phyloP scores from a whole-genome alignment of 2,113 vertebrate genomes.

The Mugil cephalus region DNA sequence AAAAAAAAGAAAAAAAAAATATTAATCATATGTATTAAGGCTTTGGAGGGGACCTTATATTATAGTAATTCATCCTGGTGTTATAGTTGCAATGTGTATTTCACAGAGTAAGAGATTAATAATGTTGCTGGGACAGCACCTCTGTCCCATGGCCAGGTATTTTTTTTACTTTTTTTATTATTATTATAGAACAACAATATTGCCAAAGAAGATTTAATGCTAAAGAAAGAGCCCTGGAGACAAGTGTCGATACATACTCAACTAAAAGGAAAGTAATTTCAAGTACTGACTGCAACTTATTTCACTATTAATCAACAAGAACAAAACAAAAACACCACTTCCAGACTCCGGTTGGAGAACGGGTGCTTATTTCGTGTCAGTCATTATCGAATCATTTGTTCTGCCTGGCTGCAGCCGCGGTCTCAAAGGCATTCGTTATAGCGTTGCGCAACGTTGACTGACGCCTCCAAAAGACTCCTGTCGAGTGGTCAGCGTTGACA shows the following conservation, averaged over 20 bases:
- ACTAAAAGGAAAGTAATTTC: constrained; percentile 69
- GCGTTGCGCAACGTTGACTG: constrained; percentile 64
- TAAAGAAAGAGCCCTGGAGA: constrained; percentile 61
- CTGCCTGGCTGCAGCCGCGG: constrained; percentile 34
- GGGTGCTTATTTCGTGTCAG: constrained; percentile 55
- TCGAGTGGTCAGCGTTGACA: constrained; percentile 9
- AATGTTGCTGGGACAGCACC: constrained; percentile 31
- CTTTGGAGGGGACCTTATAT: constrained; percentile 41
- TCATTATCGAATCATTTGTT: constrained; percentile 57
- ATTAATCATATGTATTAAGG: constrained; percentile 4
- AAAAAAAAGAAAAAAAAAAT: constrained; percentile 15
- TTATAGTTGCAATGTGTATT: constrained; percentile 39
- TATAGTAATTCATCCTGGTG: constrained; percentile 58
- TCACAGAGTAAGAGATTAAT: constrained; percentile 70
- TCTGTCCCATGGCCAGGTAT: constrained; percentile 41
- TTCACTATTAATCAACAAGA: constrained; percentile 46
- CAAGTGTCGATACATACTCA: constrained; percentile 63
- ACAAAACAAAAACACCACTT: constrained; percentile 28
- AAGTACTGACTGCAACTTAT: constrained; percentile 58
- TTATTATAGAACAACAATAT: constrained; percentile 68
- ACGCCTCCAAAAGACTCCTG: constrained; percentile 46
- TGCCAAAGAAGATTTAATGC: constrained; percentile 72
- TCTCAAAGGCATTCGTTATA: constrained; percentile 34
- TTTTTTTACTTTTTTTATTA: too few species aligned
- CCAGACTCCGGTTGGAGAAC: constrained; percentile 3